These are phyloP conservation scores for Ephestia elutella DNA, from an alignment of 1,140 invertebrate genomes.

Conservation along the genomic window DNA sequence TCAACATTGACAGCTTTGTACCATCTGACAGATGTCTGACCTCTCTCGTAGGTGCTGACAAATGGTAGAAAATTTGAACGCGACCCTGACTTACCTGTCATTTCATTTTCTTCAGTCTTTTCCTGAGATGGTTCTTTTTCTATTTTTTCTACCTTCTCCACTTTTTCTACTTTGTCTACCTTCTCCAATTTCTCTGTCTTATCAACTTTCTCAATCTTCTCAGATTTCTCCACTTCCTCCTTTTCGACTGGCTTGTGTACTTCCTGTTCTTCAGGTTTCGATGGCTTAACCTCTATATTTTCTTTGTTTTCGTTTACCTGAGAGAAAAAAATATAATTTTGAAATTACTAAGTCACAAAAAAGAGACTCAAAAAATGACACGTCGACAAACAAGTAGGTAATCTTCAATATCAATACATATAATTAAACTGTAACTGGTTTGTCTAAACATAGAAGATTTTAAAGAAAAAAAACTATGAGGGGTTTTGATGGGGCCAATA, in stretches of 20 bases:
- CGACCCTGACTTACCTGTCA: conserved; percentile 51
- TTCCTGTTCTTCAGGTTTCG: conserved; percentile 50
- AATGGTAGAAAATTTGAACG: too few relatives aligned
- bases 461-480: too few relatives aligned
- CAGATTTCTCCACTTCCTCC: conserved; percentile 2
- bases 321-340: conserved; percentile 7
- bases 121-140: conserved; percentile 44
- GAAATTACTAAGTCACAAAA: too few relatives aligned
- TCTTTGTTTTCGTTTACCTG: conserved; percentile 59
- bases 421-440: too few relatives aligned
- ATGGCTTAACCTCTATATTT: conserved; percentile 39
- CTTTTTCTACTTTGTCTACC: conserved; percentile 16
- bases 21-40: too few relatives aligned
- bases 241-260: conserved; percentile 47
- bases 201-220: conserved; percentile 15
- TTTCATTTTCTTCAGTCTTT: conserved; percentile 65
- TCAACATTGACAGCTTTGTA: too few relatives aligned
- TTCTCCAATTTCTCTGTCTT: not conserved
- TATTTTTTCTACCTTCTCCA: conserved; percentile 8
- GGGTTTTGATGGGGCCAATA: too few relatives aligned
- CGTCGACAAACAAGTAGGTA: too few relatives aligned
- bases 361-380: too few relatives aligned
- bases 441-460: too few relatives aligned
- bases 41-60: too few relatives aligned
- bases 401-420: too few relatives aligned